Evolutionary conservation across 2,797 vertebrate genomes (phyloP).

Genomic region (Rachycentron canadum): DNA sequence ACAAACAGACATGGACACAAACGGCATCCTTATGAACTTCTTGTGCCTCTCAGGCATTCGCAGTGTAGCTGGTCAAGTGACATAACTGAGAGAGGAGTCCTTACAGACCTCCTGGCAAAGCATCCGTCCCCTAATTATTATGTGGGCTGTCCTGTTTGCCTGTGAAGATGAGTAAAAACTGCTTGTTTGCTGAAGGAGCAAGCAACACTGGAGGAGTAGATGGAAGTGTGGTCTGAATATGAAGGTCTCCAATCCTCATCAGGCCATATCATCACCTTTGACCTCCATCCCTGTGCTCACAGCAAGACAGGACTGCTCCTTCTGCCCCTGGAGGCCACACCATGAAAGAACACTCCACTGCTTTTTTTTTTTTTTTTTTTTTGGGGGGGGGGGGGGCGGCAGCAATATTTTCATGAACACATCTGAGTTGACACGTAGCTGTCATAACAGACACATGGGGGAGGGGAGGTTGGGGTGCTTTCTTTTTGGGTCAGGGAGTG

Average conservation of each 20-base stretch:
- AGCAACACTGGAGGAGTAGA: slow-evolving; percentile 58
- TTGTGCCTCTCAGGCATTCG: slow-evolving; percentile 72
- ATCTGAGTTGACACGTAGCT: slow-evolving; percentile 64
- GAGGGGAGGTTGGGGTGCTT: slow-evolving; percentile 51
- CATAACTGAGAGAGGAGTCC: slow-evolving; percentile 69
- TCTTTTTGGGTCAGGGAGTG: slow-evolving; percentile 63
- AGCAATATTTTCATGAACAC: slow-evolving; percentile 74
- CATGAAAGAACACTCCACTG: slow-evolving; percentile 80
- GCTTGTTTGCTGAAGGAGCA: slow-evolving; percentile 70
- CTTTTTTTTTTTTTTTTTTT: slow-evolving; percentile 52
- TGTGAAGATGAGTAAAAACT: slow-evolving; percentile 74
- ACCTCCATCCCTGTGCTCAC: slow-evolving; percentile 65
- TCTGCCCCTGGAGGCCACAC: slow-evolving; percentile 68
- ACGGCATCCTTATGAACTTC: slow-evolving; percentile 70
- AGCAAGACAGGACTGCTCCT: slow-evolving; percentile 67
- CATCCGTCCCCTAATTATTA: slow-evolving; percentile 60
- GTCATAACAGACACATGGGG: slow-evolving; percentile 57
- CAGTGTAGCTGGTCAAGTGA: slow-evolving; percentile 73
- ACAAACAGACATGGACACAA: slow-evolving; percentile 61
- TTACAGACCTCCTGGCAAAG: slow-evolving; percentile 60
- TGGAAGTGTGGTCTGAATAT: slow-evolving; percentile 53
- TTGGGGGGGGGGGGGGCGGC: too few relatives aligned
- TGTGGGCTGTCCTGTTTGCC: slow-evolving; percentile 62
- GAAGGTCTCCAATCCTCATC: slow-evolving; percentile 59
- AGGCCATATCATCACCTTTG: slow-evolving; percentile 53